Conservation (phyloP, 2,113 vertebrate genomes). For the Osmerus mordax region DNA sequence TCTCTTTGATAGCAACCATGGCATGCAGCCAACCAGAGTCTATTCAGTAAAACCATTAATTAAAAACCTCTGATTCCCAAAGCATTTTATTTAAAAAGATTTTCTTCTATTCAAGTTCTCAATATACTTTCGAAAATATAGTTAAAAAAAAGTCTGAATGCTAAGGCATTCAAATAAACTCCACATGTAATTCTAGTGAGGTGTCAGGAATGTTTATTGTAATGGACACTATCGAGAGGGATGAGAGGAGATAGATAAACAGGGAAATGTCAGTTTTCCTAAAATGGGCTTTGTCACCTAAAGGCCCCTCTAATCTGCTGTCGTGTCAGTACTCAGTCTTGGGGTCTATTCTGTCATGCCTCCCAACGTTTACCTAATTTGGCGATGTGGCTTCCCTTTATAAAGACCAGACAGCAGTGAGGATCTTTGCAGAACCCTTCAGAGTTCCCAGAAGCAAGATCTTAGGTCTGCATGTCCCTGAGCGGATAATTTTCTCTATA, state of each 20-base stretch:
- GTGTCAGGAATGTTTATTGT: conserved; percentile 12
- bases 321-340: background rate
- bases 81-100: too few relatives aligned
- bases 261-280: conserved; percentile 33
- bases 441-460: conserved; percentile 15
- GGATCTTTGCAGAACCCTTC: conserved; percentile 20
- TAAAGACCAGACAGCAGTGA: conserved; percentile 24
- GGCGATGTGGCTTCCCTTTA: conserved; percentile 41
- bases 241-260: conserved; percentile 35
- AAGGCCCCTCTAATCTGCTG: conserved; percentile 56
- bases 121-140: background rate
- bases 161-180: background rate
- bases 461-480: background rate
- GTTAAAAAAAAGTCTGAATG: background rate
- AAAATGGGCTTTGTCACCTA: conserved; percentile 56
- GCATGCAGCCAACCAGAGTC: background rate
- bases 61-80: too few relatives aligned
- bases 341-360: background rate
- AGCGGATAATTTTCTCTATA: background rate
- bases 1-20: conserved; percentile 27
- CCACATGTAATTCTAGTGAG: conserved; percentile 7
- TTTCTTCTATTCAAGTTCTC: background rate
- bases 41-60: background rate
- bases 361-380: conserved; percentile 52
- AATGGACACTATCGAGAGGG: conserved; percentile 23